Percentiles rank a stretch among this genome's conserved stretches.
Evolutionary conservation across 2,888 invertebrate genomes (phyloP).

Genomic region (Yponomeuta cagnagella): DNA sequence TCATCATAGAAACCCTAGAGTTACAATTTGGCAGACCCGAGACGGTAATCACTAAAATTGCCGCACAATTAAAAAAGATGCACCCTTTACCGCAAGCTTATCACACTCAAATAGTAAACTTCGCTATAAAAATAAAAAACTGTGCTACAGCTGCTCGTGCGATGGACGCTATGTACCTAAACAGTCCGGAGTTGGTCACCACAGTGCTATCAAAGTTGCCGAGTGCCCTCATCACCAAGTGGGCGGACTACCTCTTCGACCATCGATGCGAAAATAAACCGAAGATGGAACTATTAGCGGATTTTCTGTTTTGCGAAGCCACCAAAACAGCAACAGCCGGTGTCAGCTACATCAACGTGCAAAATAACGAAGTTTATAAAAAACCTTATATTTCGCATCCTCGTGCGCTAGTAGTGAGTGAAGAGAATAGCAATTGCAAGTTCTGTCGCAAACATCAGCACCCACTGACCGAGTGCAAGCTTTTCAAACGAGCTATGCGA

Average conservation of each 20-base stretch:
- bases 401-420: not conserved
- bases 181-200: not conserved
- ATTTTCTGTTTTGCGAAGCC: conserved; percentile 25
- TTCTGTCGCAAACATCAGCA: conserved; percentile 21
- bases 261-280: conserved; percentile 19
- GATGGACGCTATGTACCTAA: conserved; percentile 6
- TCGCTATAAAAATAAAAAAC: conserved; percentile 25
- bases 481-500: conserved; percentile 23
- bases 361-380: not conserved
- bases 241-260: conserved; percentile 28
- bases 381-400: too few relatives aligned
- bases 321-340: conserved; percentile 16
- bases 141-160: conserved; percentile 23
- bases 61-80: conserved; percentile 24
- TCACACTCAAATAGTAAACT: conserved; percentile 24
- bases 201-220: conserved; percentile 5
- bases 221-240: conserved; percentile 22
- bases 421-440: conserved; percentile 15
- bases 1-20: conserved; percentile 23
- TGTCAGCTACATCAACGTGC: not conserved
- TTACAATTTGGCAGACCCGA: conserved; percentile 27
- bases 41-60: conserved; percentile 21
- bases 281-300: conserved; percentile 23
- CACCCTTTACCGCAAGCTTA: conserved; percentile 21
- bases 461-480: conserved; percentile 20